phyloP scores from a whole-genome alignment of 2,113 vertebrate species.

The Osmerus mordax region DNA sequence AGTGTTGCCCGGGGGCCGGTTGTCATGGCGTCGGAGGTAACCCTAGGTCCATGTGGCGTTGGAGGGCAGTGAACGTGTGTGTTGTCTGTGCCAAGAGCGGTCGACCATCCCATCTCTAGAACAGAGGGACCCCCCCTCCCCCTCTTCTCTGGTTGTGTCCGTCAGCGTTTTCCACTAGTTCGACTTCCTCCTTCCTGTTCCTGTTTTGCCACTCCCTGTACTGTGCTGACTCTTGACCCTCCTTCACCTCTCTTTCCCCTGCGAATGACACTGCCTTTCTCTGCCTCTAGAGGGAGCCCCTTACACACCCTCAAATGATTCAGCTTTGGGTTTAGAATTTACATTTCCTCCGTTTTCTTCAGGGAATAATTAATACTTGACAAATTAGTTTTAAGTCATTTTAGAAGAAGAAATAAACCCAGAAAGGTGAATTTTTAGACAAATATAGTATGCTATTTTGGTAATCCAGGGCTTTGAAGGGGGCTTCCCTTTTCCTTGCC shows the following conservation, averaged over 20 bases:
- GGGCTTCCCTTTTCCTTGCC: neutral
- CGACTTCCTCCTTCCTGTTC: neutral
- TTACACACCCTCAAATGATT: neutral
- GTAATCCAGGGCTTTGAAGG: too few relatives aligned
- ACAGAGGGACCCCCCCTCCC: neutral
- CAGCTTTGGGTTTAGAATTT: too few relatives aligned
- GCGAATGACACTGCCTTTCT: neutral
- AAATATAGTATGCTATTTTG: too few relatives aligned
- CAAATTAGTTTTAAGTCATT: too few relatives aligned
- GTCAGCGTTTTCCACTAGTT: neutral
- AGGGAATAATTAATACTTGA: too few relatives aligned
- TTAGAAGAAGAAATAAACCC: too few relatives aligned
- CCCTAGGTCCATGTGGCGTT: neutral
- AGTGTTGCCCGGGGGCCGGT: neutral
- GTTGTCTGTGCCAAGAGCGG: neutral
- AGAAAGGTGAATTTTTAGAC: too few relatives aligned
- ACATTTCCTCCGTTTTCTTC: too few relatives aligned
- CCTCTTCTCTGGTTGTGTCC: neutral
- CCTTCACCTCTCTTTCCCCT: neutral
- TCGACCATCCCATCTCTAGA: neutral
- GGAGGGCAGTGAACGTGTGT: neutral
- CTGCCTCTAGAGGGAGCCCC: conserved; percentile 1
- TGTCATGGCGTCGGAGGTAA: neutral
- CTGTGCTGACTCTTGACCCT: neutral
- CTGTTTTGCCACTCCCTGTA: neutral